These are phyloP conservation scores for Loripinus fragilis DNA, from an alignment of 2,888 invertebrate species.

Conservation along the genomic window DNA sequence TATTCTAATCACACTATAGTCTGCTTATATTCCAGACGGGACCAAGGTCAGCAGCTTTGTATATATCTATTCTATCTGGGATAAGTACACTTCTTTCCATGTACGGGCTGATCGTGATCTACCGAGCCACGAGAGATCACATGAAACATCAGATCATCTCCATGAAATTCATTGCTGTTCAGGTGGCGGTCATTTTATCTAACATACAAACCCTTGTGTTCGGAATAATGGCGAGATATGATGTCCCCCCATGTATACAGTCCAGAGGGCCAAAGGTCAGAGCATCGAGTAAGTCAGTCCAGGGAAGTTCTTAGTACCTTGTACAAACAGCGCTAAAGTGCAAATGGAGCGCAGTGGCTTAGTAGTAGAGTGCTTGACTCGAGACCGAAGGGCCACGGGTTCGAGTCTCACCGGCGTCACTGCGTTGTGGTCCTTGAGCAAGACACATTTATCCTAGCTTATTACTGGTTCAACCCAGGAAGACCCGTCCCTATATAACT, in stretches of 20 bases:
- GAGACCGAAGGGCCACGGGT: no score
- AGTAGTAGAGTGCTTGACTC: no score
- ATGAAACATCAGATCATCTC: slow-evolving; percentile 43
- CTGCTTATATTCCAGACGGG: slow-evolving; percentile 19
- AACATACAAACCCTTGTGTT: slow-evolving; percentile 59
- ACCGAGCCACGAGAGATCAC: slow-evolving; percentile 36
- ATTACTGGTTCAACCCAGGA: no score
- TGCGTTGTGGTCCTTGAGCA: no score
- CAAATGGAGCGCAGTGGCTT: no score
- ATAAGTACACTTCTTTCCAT: slow-evolving; percentile 56
- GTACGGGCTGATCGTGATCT: slow-evolving; percentile 60
- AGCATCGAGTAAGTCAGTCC: slow-evolving; percentile 49
- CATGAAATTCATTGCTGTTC: slow-evolving; percentile 55
- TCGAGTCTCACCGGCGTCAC: no score
- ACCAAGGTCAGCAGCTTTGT: slow-evolving; percentile 35
- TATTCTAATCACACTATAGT: neutral
- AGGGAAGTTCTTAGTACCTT: no score
- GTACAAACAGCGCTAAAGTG: no score
- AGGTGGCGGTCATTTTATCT: slow-evolving; percentile 46
- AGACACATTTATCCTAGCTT: no score
- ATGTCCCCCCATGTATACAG: slow-evolving; percentile 49
- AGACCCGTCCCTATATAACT: no score
- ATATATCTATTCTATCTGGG: slow-evolving; percentile 47
- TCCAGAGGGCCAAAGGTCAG: slow-evolving; percentile 51
- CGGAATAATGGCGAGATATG: slow-evolving; percentile 37